Percentiles rank a stretch among this genome's conserved stretches.
phyloP scores from a whole-genome alignment of 2,113 vertebrate genomes.

The Amphiprion ocellaris region DNA sequence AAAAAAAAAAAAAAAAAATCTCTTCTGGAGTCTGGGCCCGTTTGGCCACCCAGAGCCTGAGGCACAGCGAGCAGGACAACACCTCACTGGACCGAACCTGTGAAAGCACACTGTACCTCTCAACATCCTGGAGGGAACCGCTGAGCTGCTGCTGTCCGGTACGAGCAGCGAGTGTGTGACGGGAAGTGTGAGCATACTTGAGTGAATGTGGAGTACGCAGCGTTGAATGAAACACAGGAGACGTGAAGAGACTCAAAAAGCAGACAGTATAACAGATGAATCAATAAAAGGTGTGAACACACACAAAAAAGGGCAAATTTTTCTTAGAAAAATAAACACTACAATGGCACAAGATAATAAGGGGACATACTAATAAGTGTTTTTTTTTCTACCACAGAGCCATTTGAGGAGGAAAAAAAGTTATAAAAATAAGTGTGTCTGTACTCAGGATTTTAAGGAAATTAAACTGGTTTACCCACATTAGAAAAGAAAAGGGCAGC shows the following conservation, averaged over 20 bases:
- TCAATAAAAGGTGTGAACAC: slow-evolving; percentile 56
- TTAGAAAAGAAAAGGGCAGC: slow-evolving; percentile 50
- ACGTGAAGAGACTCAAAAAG: slow-evolving; percentile 52
- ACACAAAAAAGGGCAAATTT: slow-evolving; percentile 42
- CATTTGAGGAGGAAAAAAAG: slow-evolving; percentile 19
- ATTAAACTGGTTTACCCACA: slow-evolving; percentile 59
- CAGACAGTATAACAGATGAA: slow-evolving; percentile 57
- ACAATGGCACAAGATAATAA: slow-evolving; percentile 71
- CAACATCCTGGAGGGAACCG: slow-evolving; percentile 26
- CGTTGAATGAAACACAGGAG: slow-evolving; percentile 39
- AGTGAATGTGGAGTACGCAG: slow-evolving; percentile 27
- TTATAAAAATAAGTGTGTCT: slow-evolving; percentile 77
- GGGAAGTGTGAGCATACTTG: slow-evolving; percentile 22
- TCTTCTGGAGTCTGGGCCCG: slow-evolving; percentile 24
- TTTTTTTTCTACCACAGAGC: slow-evolving; percentile 65
- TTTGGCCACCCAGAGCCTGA: slow-evolving; percentile 47
- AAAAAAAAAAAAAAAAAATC: background rate
- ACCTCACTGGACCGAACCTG: slow-evolving; percentile 16
- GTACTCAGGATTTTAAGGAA: slow-evolving; percentile 64
- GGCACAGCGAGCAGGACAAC: slow-evolving; percentile 28
- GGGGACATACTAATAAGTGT: slow-evolving; percentile 47
- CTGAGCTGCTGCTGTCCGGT: slow-evolving; percentile 28
- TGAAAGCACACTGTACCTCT: slow-evolving; percentile 5
- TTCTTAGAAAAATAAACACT: slow-evolving; percentile 77
- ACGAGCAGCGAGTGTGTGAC: slow-evolving; percentile 35